phyloP scores from a whole-genome alignment of 2,888 invertebrate species.

The Rosalia funebris region DNA sequence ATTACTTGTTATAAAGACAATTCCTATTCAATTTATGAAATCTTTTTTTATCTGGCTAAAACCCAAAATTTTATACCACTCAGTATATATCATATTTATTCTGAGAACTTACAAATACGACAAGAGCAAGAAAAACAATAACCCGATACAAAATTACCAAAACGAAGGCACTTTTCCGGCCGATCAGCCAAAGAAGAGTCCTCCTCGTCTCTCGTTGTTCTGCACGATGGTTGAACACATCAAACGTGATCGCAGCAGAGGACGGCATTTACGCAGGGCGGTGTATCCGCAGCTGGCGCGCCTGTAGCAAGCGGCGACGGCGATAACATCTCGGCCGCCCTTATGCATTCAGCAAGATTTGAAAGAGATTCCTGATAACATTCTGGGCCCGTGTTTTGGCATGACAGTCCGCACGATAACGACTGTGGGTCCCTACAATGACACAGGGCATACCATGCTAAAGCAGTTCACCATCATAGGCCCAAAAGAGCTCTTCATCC shows the following conservation, averaged over 20 bases:
- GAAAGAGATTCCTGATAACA: constrained; percentile 66
- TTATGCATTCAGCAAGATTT: constrained; percentile 66
- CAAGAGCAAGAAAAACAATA: too few species aligned
- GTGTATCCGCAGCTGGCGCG: constrained; percentile 59
- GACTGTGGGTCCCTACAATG: constrained; percentile 59
- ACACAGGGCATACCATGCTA: constrained; percentile 36
- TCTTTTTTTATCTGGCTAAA: too few species aligned
- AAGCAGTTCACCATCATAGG: constrained; percentile 9
- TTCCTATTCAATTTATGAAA: too few species aligned
- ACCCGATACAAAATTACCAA: too few species aligned
- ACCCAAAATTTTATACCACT: too few species aligned
- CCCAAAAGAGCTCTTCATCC: constrained; percentile 51
- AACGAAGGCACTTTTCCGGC: too few species aligned
- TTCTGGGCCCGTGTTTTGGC: constrained; percentile 66
- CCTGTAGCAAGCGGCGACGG: constrained; percentile 58
- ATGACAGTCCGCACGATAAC: constrained; percentile 65
- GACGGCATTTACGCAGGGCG: constrained; percentile 22
- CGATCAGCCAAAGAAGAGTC: constrained; percentile 15
- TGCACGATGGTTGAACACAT: not conserved
- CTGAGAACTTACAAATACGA: too few species aligned
- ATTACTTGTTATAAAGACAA: too few species aligned
- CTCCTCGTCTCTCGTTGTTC: not conserved
- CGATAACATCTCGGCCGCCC: constrained; percentile 64
- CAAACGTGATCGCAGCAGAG: constrained; percentile 15
- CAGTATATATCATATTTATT: too few species aligned